Conservation (phyloP, 2,888 invertebrate genomes). For the Micoletzkya japonica region DNA sequence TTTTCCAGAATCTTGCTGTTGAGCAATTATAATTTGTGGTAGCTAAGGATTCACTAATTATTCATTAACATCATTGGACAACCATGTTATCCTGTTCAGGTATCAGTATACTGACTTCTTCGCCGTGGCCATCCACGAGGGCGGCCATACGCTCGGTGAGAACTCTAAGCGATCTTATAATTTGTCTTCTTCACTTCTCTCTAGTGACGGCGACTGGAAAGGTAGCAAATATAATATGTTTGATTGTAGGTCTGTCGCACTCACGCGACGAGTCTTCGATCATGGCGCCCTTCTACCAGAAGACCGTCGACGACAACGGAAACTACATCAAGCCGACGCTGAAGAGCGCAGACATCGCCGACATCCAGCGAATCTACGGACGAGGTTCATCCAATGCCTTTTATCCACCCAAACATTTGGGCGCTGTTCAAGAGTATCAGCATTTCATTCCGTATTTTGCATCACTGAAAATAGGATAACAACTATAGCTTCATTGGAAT, state of each 20-base stretch:
- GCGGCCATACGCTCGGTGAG: slow-evolving; percentile 49
- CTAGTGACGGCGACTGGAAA: neutral
- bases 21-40: neutral
- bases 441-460: neutral
- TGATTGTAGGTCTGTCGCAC: slow-evolving; percentile 40
- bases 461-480: neutral
- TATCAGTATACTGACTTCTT: slow-evolving; percentile 51
- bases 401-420: neutral
- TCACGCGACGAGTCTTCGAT: slow-evolving; percentile 57
- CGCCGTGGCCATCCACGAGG: slow-evolving; percentile 62
- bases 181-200: too few species aligned
- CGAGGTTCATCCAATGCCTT: slow-evolving; percentile 2
- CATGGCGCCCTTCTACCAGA: slow-evolving; percentile 62
- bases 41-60: neutral
- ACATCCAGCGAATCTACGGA: slow-evolving; percentile 61
- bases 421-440: neutral
- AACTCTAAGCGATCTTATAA: neutral
- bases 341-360: slow-evolving; percentile 52
- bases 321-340: slow-evolving; percentile 54
- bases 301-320: slow-evolving; percentile 39
- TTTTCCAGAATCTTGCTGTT: neutral
- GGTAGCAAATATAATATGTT: neutral
- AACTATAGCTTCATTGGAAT: neutral
- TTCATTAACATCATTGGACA: neutral
- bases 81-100: slow-evolving; percentile 33